Evolutionary conservation across 2,113 vertebrate species (phyloP).

Genomic region (Dasypus novemcinctus): DNA sequence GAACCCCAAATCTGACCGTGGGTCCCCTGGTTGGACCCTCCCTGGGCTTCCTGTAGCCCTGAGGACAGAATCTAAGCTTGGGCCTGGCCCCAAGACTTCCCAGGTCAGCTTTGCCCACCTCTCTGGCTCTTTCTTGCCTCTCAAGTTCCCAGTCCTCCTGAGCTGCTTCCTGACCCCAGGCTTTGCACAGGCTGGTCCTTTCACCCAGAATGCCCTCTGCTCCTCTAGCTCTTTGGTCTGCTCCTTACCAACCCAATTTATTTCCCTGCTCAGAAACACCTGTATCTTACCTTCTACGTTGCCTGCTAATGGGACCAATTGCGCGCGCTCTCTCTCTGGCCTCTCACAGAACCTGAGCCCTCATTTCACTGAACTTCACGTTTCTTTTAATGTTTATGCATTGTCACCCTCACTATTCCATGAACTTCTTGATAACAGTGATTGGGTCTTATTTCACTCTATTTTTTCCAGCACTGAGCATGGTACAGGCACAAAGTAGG

Average conservation of each 20-base stretch:
- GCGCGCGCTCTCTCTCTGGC: background rate
- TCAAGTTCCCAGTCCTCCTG: background rate
- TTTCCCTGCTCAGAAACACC: background rate
- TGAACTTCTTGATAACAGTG: background rate
- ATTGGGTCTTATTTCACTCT: background rate
- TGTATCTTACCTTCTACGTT: background rate
- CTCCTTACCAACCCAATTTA: background rate
- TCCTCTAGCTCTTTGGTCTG: background rate
- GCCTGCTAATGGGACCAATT: background rate
- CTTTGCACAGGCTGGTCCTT: background rate
- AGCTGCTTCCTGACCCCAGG: background rate
- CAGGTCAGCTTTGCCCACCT: accelerated
- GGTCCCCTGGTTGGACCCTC: background rate
- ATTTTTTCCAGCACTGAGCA: background rate
- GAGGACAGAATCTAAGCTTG: background rate
- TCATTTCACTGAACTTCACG: background rate
- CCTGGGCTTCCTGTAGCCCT: background rate
- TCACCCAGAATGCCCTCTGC: background rate
- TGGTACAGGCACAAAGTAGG: background rate
- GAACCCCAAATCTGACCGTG: background rate
- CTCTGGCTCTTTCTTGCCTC: background rate
- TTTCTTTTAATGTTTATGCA: background rate
- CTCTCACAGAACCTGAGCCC: background rate
- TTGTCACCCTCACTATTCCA: background rate
- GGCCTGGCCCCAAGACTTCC: background rate